These are phyloP conservation scores for Grus americana DNA, from an alignment of 2,113 vertebrate species.

Conservation along the genomic window DNA sequence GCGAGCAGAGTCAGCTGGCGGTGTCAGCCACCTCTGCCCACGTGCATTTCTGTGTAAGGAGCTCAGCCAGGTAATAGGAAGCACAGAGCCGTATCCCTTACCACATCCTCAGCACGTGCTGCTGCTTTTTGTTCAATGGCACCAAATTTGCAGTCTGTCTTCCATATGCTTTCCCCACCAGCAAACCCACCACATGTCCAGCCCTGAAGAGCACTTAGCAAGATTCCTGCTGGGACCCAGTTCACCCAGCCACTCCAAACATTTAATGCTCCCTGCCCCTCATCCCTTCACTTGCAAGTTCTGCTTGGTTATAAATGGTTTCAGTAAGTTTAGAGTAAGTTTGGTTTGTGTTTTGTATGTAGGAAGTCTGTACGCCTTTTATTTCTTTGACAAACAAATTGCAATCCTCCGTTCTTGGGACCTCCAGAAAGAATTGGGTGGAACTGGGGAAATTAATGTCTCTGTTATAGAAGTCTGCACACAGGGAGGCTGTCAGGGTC, in stretches of 20 bases:
- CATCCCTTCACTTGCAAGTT: background rate
- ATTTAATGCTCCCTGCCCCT: background rate
- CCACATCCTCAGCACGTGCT: background rate
- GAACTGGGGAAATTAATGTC: background rate
- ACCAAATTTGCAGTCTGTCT: background rate
- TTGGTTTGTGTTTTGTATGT: background rate
- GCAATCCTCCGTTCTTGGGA: background rate
- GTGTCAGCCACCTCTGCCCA: background rate
- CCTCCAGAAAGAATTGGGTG: background rate
- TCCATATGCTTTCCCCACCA: background rate
- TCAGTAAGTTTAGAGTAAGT: background rate
- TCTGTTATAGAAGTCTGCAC: background rate
- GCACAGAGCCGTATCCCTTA: background rate
- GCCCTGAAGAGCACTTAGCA: background rate
- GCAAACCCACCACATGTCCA: background rate
- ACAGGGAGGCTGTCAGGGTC: background rate
- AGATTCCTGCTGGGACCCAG: background rate
- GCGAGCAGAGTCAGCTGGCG: rapidly evolving
- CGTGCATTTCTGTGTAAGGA: background rate
- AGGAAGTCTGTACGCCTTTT: background rate
- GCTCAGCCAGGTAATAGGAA: background rate
- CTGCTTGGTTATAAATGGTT: background rate
- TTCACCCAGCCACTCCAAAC: background rate
- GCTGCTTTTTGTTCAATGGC: background rate
- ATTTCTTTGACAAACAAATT: background rate